These are phyloP conservation scores for Panulirus ornatus DNA, from an alignment of 1,140 invertebrate genomes.

Conservation along the genomic window DNA sequence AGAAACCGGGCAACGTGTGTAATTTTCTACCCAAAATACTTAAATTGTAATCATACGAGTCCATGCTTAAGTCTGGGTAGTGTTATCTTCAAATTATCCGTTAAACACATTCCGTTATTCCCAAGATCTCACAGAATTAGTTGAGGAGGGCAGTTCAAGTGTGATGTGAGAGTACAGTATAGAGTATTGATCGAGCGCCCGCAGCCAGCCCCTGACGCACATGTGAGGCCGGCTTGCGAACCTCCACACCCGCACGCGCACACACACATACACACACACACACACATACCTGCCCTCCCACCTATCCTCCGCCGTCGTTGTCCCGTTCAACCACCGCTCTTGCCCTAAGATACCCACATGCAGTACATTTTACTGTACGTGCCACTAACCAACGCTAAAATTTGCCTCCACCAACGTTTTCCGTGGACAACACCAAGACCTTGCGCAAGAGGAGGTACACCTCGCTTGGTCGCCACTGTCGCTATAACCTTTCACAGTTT, in stretches of 20 bases:
- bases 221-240: conserved; percentile 42
- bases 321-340: background rate
- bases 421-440: background rate
- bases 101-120: no score
- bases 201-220: conserved; percentile 43
- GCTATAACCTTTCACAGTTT: background rate
- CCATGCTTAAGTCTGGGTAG: no score
- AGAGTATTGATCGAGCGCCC: conserved; percentile 54
- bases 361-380: background rate
- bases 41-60: no score
- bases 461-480: conserved; percentile 47
- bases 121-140: no score
- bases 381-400: background rate
- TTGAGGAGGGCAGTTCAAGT: no score
- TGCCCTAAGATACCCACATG: background rate
- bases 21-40: no score
- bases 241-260: conserved; percentile 21
- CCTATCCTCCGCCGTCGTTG: background rate
- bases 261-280: conserved; percentile 30
- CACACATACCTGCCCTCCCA: background rate
- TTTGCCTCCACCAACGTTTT: conserved; percentile 21
- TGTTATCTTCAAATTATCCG: no score
- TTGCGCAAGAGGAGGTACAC: conserved; percentile 38
- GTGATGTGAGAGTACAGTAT: conserved; percentile 39
- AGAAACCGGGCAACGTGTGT: no score